Evolutionary conservation across 2,113 vertebrate genomes (phyloP).

Genomic region (Trogon surrucura): DNA sequence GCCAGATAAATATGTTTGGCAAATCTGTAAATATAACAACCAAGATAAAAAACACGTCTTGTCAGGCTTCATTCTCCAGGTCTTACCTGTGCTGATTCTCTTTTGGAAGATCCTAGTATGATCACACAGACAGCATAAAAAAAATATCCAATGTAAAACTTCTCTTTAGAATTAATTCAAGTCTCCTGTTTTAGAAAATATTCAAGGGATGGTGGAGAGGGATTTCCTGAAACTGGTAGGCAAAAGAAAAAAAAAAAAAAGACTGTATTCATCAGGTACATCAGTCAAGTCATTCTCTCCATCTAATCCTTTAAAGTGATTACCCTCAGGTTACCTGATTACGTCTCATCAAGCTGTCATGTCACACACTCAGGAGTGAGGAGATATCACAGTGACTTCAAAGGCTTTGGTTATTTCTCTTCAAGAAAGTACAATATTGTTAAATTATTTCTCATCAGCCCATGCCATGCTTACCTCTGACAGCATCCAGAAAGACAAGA

Average conservation of each 20-base stretch:
- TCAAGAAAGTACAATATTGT: background rate
- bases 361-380: background rate
- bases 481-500: background rate
- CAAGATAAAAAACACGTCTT: background rate
- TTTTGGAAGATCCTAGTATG: background rate
- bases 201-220: background rate
- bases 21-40: background rate
- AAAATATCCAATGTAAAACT: background rate
- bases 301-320: background rate
- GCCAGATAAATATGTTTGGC: background rate
- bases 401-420: conserved; percentile 5
- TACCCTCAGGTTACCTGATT: background rate
- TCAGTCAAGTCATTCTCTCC: background rate
- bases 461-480: background rate
- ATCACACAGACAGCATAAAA: rapidly evolving
- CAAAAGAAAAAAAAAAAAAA: background rate
- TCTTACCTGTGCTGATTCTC: background rate
- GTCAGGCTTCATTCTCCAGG: background rate
- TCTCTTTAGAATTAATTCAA: background rate
- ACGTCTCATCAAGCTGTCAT: background rate
- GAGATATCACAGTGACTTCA: background rate
- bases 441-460: background rate
- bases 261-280: background rate
- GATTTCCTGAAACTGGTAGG: background rate
- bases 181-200: background rate